Percentiles rank a stretch among this genome's conserved stretches.
These are phyloP conservation scores for Heterohyrax brucei DNA, from an alignment of 2,797 vertebrate species.

Conservation along the genomic window DNA sequence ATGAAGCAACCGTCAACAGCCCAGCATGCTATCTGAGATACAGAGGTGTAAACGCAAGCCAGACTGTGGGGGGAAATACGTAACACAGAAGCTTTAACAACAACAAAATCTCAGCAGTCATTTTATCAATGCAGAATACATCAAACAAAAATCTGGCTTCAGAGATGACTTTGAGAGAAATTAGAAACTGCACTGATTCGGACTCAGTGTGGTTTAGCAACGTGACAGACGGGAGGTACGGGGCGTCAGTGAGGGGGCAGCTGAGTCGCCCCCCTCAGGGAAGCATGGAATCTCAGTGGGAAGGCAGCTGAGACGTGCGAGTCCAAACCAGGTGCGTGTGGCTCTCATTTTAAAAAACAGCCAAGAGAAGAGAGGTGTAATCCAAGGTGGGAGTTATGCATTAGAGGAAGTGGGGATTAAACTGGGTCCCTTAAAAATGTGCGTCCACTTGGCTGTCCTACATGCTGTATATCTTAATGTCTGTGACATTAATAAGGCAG, in stretches of 20 bases:
- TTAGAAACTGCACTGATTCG: constrained; percentile 63
- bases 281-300: background rate
- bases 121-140: constrained; percentile 33
- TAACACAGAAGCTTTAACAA: constrained; percentile 62
- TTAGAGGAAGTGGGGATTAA: background rate
- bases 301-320: background rate
- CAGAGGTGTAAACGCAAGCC: constrained; percentile 43
- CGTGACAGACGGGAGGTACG: background rate
- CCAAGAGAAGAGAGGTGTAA: background rate
- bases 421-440: no score
- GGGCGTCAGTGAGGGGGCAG: background rate
- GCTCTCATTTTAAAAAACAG: constrained; percentile 20
- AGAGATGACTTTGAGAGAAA: constrained; percentile 46
- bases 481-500: no score
- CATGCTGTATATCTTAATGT: no score
- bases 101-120: constrained; percentile 40
- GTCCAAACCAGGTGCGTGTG: background rate
- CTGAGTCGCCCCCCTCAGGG: background rate
- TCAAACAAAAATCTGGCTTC: constrained; percentile 64
- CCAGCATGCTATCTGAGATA: constrained; percentile 13
- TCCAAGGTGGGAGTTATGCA: background rate
- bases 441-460: no score
- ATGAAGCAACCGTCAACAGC: constrained; percentile 39
- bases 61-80: constrained; percentile 33
- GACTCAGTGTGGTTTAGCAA: background rate